Percentiles rank a stretch among this genome's conserved stretches.
Conservation (phyloP, 2,113 vertebrate genomes). For the Lampris megalopsis region DNA sequence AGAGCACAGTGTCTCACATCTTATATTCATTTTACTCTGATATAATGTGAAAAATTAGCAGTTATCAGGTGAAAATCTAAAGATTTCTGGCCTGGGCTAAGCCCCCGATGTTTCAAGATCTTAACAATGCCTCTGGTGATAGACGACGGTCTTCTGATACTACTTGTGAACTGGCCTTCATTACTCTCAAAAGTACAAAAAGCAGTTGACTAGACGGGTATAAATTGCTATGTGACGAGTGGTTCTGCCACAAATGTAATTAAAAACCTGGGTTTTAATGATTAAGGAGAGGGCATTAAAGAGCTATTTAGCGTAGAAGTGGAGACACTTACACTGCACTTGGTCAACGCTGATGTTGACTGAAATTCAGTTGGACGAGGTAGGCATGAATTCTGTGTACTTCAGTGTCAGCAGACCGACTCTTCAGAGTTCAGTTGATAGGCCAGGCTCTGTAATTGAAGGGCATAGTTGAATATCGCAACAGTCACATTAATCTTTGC, state of each 20-base stretch:
- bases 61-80: too few relatives aligned
- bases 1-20: too few relatives aligned
- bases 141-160: too few relatives aligned
- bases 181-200: constrained; percentile 2
- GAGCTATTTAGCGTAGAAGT: neutral
- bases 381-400: constrained; percentile 23
- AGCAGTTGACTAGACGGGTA: constrained; percentile 14
- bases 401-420: constrained; percentile 3
- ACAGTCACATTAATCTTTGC: constrained; percentile 12
- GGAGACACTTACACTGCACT: neutral
- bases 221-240: constrained; percentile 15
- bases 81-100: too few relatives aligned
- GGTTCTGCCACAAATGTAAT: neutral
- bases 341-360: neutral
- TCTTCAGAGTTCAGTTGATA: neutral
- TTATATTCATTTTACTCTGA: too few relatives aligned
- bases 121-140: too few relatives aligned
- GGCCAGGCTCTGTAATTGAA: neutral
- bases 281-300: neutral
- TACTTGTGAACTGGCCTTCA: constrained; percentile 10
- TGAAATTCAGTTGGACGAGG: constrained; percentile 1
- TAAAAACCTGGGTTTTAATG: constrained; percentile 2
- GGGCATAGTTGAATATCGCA: neutral
- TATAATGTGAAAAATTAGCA: too few relatives aligned
- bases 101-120: too few relatives aligned